These are phyloP conservation scores for Lordiphosa collinella DNA, from an alignment of 1,140 invertebrate genomes.

Conservation along the genomic window DNA sequence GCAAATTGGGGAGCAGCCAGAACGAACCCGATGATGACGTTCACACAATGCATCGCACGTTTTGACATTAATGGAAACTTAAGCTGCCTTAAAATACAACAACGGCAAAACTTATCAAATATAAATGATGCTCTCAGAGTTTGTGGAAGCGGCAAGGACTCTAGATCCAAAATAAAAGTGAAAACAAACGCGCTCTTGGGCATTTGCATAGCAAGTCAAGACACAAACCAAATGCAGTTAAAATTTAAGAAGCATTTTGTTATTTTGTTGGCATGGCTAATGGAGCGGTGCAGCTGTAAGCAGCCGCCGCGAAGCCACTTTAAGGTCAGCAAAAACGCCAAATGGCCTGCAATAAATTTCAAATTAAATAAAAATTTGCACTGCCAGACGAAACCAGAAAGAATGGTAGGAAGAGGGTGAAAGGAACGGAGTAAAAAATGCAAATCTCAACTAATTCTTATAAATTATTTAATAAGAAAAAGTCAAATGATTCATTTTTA, in stretches of 20 bases:
- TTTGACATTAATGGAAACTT: constrained; percentile 59
- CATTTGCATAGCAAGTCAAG: constrained; percentile 1
- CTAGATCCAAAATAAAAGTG: constrained; percentile 48
- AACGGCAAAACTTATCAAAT: constrained; percentile 44
- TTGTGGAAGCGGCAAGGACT: constrained; percentile 13
- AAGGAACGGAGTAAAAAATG: constrained; percentile 55
- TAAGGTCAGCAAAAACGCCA: constrained; percentile 32
- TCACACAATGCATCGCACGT: constrained; percentile 14
- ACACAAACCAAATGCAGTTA: constrained; percentile 25
- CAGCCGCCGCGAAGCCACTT: constrained; percentile 16
- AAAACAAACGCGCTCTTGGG: constrained; percentile 45
- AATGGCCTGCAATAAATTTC: constrained; percentile 74
- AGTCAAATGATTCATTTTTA: constrained; percentile 78
- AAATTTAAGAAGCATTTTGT: constrained; percentile 33
- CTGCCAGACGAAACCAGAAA: constrained; percentile 18
- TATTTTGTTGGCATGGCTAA: constrained; percentile 33
- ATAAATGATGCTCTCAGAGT: constrained; percentile 43
- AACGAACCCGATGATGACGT: not conserved
- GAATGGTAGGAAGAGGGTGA: constrained; percentile 8
- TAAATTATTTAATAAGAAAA: constrained; percentile 78
- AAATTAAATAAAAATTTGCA: constrained; percentile 76
- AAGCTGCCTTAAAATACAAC: constrained; percentile 54
- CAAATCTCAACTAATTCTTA: constrained; percentile 78
- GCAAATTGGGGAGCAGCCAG: no score
- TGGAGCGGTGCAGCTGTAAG: constrained; percentile 32